Conservation (phyloP, 2,113 vertebrate genomes). For the Passer domesticus region DNA sequence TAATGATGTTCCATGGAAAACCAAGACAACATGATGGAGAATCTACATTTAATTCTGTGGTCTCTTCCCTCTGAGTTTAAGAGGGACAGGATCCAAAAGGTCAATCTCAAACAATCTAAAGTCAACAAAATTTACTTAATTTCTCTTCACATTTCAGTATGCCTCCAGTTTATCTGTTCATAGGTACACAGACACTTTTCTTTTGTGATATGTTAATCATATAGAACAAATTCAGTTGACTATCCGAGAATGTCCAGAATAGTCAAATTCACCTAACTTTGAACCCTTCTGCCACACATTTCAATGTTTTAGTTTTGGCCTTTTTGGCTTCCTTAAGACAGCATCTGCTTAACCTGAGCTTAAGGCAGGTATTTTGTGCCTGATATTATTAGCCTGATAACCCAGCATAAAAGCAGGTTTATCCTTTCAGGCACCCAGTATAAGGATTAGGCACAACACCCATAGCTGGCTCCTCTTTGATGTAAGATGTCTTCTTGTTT, state of each 20-base stretch:
- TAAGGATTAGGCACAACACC: background rate
- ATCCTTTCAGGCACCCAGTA: background rate
- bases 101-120: background rate
- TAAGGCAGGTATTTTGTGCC: background rate
- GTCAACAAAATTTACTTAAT: background rate
- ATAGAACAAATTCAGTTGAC: background rate
- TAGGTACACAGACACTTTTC: background rate
- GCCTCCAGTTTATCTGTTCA: background rate
- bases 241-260: background rate
- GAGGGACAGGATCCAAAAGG: background rate
- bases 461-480: background rate
- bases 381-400: background rate
- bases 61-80: background rate
- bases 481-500: background rate
- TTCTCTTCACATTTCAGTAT: background rate
- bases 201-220: background rate
- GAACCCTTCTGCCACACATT: background rate
- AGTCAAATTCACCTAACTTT: background rate
- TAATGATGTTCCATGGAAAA: background rate
- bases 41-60: background rate
- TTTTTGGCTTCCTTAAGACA: background rate
- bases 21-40: background rate
- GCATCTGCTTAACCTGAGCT: background rate
- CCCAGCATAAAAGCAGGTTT: background rate
- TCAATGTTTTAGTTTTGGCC: background rate